Conservation (phyloP, 2,797 vertebrate species). For the Taeniopygia guttata region DNA sequence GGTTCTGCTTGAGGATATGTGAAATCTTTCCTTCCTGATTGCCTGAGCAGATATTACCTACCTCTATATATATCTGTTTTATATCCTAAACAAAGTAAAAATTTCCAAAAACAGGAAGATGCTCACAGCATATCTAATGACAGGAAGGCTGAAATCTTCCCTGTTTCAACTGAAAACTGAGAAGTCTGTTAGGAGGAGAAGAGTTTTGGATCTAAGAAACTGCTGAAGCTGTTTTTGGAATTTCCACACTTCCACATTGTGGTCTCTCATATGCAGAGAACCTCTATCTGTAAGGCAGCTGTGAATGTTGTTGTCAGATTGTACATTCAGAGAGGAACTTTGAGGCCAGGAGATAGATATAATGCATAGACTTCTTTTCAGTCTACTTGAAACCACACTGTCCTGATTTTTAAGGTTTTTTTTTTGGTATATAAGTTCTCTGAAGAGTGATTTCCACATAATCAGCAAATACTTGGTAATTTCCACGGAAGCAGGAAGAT, state of each 20-base stretch:
- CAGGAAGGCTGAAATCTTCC: not conserved
- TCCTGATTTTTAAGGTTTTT: too few species aligned
- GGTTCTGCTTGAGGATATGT: not conserved
- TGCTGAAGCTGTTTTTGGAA: not conserved
- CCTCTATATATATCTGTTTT: not conserved
- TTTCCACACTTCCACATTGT: not conserved
- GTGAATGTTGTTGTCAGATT: not conserved
- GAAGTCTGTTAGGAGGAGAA: fast-evolving
- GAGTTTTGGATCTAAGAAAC: not conserved
- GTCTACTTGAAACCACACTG: not conserved
- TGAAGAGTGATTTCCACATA: not conserved
- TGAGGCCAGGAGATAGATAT: not conserved
- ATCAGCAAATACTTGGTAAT: not conserved
- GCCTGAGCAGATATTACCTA: not conserved
- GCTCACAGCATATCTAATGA: not conserved
- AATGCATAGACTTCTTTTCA: not conserved
- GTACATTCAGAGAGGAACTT: not conserved
- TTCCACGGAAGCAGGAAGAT: not conserved
- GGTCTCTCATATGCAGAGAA: not conserved
- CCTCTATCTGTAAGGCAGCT: not conserved
- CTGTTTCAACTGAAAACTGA: not conserved
- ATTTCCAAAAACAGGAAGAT: not conserved
- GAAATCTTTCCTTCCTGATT: not conserved
- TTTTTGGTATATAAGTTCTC: not conserved
- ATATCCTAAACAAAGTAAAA: not conserved